phyloP scores from a whole-genome alignment of 2,113 vertebrate genomes.

The Dolichotis patagonum region DNA sequence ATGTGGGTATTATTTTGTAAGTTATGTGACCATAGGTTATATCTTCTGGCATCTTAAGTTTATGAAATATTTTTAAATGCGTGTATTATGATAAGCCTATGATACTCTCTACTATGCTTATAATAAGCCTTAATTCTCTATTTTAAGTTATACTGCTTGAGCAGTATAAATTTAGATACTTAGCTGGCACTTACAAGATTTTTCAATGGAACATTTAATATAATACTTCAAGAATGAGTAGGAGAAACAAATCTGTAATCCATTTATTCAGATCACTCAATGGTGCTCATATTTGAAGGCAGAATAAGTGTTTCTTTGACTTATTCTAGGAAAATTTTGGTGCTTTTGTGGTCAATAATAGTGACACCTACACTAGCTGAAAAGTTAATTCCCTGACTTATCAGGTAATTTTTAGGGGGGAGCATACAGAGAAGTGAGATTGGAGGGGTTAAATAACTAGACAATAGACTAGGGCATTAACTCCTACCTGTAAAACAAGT shows the following conservation, averaged over 20 bases:
- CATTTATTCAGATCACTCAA: neutral
- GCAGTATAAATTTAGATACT: neutral
- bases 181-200: neutral
- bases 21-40: neutral
- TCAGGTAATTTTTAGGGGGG: neutral
- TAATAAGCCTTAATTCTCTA: neutral
- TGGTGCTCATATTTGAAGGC: neutral
- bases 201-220: neutral
- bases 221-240: neutral
- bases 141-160: slow-evolving; percentile 20
- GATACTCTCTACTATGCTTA: neutral
- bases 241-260: neutral
- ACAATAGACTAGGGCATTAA: neutral
- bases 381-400: neutral
- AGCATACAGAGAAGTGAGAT: neutral
- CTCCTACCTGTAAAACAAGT: neutral
- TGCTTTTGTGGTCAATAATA: neutral
- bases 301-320: neutral
- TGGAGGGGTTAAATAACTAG: neutral
- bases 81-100: neutral
- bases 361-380: neutral
- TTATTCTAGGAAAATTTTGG: neutral
- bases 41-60: neutral
- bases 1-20: neutral
- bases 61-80: neutral